Percentiles rank a stretch among this genome's conserved stretches.
These are phyloP conservation scores for Dicycla oo DNA, from an alignment of 2,888 invertebrate species.

Conservation along the genomic window DNA sequence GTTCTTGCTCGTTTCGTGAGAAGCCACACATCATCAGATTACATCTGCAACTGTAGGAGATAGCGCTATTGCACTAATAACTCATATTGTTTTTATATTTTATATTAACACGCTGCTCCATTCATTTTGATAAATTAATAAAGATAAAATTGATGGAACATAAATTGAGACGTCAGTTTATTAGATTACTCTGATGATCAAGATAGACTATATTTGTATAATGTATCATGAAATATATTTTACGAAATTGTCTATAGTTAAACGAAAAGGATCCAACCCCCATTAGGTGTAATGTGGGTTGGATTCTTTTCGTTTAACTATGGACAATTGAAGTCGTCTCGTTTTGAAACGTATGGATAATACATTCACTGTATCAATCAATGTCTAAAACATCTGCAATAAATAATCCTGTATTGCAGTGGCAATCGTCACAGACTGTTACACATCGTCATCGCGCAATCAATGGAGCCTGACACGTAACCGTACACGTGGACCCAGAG, in stretches of 20 bases:
- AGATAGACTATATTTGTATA: conserved; percentile 14
- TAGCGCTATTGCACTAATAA: conserved; percentile 63
- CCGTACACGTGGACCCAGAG: conserved; percentile 71
- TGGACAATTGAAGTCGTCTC: conserved; percentile 12
- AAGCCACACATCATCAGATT: conserved; percentile 67
- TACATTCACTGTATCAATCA: conserved; percentile 58
- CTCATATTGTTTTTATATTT: conserved; percentile 68
- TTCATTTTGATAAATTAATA: conserved; percentile 67
- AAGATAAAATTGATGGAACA: conserved; percentile 60
- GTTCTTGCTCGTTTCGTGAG: conserved; percentile 65
- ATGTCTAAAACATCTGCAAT: conserved; percentile 62
- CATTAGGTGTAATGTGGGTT: no score
- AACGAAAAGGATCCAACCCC: no score
- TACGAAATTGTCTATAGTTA: no score
- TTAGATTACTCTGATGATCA: conserved; percentile 41
- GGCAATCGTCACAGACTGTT: conserved; percentile 75
- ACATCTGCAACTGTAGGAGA: conserved; percentile 69
- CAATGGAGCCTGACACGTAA: conserved; percentile 79
- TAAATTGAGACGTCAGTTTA: conserved; percentile 46
- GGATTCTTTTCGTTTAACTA: no score
- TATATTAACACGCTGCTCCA: conserved; percentile 65
- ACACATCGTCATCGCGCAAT: conserved; percentile 72
- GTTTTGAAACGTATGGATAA: conserved; percentile 48
- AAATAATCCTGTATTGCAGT: conserved; percentile 67
- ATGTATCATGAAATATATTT: conserved; percentile 11